Evolutionary conservation across 1,140 invertebrate species (phyloP).

Genomic region (Hylaeus anthracinus): DNA sequence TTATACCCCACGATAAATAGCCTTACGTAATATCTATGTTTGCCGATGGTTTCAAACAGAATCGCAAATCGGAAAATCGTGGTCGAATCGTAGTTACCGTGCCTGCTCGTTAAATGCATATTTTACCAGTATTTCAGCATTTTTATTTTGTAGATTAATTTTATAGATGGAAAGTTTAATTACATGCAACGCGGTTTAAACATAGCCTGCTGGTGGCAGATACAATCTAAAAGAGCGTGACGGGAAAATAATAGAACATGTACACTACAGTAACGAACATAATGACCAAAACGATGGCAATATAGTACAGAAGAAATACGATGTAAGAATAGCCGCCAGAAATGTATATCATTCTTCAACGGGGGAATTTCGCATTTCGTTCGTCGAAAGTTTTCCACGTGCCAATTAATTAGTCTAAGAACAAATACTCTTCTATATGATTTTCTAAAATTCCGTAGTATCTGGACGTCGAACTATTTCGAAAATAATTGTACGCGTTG

Average conservation of each 20-base stretch:
- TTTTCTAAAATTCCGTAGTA: too few relatives aligned
- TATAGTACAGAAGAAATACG: neutral
- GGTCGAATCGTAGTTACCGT: too few relatives aligned
- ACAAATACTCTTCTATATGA: too few relatives aligned
- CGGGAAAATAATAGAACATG: neutral
- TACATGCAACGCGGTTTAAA: neutral
- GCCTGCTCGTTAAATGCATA: too few relatives aligned
- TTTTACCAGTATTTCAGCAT: too few relatives aligned
- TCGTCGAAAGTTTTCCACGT: too few relatives aligned
- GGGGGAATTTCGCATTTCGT: neutral
- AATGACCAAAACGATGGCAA: neutral
- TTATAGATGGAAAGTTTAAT: too few relatives aligned
- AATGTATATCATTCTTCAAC: neutral
- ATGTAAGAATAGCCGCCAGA: neutral
- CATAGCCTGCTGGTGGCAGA: too few relatives aligned
- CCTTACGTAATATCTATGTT: slow-evolving; percentile 46
- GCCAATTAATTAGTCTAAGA: too few relatives aligned
- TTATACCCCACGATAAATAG: slow-evolving; percentile 63
- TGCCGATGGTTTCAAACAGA: neutral
- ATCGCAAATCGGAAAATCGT: neutral
- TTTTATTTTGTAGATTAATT: too few relatives aligned
- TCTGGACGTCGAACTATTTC: too few relatives aligned
- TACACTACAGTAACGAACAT: neutral
- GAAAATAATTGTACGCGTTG: too few relatives aligned
- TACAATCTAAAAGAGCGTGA: neutral